Evolutionary conservation across 2,797 vertebrate genomes (phyloP).

Genomic region (Galagoides demidoff): DNA sequence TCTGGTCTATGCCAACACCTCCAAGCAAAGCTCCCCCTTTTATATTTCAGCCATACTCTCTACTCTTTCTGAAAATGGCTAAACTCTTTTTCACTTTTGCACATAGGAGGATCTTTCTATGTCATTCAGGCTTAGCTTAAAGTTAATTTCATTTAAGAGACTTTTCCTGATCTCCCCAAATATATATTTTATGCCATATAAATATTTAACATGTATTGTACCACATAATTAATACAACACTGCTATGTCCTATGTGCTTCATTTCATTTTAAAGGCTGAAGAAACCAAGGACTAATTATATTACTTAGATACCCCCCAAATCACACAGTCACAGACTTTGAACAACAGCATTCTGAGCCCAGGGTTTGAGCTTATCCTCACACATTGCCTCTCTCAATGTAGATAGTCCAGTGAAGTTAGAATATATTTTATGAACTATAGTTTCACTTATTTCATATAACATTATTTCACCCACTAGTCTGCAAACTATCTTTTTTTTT

Average conservation of each 20-base stretch:
- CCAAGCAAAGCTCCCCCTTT: not conserved
- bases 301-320: not conserved
- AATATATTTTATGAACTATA: not conserved
- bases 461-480: not conserved
- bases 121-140: not conserved
- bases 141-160: not conserved
- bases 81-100: not conserved
- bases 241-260: not conserved
- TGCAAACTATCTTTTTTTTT: not conserved
- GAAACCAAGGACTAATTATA: not conserved
- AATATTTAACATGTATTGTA: not conserved
- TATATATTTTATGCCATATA: not conserved
- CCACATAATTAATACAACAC: not conserved
- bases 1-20: not conserved
- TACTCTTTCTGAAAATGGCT: not conserved
- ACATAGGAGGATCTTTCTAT: not conserved
- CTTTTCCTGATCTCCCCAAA: not conserved
- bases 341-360: not conserved
- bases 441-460: not conserved
- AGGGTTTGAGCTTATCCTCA: not conserved
- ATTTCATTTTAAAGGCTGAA: not conserved
- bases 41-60: not conserved
- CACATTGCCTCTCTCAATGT: not conserved
- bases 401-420: not conserved
- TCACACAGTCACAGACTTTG: not conserved